Conservation (phyloP, 2,797 vertebrate genomes). For the Neopelma chrysocephalum region DNA sequence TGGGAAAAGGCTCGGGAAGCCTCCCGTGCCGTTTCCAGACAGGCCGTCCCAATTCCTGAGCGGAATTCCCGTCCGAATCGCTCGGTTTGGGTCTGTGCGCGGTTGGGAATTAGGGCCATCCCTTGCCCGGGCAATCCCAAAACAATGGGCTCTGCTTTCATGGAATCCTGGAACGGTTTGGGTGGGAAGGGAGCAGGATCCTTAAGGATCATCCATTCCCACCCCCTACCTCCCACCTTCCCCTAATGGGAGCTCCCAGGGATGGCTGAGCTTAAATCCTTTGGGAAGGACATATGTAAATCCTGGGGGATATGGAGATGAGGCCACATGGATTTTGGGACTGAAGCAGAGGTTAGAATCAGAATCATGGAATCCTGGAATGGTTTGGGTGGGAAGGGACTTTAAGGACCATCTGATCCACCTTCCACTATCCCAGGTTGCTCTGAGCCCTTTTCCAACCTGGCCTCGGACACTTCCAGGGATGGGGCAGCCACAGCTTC, state of each 20-base stretch:
- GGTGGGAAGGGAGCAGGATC: neutral
- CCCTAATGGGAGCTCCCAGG: neutral
- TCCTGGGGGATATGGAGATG: neutral
- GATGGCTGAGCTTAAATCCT: neutral
- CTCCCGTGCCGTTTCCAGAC: accelerated
- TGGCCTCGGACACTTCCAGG: neutral
- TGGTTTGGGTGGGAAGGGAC: neutral
- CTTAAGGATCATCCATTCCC: neutral
- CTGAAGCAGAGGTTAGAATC: neutral
- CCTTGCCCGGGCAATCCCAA: neutral
- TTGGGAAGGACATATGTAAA: neutral
- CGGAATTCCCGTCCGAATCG: accelerated
- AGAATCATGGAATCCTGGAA: neutral
- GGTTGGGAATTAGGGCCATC: neutral
- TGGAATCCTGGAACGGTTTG: neutral
- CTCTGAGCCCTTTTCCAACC: neutral
- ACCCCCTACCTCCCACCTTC: no score
- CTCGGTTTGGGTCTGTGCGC: neutral
- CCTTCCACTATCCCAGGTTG: neutral
- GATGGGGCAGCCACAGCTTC: neutral
- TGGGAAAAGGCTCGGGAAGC: neutral
- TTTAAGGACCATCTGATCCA: neutral
- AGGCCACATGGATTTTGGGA: accelerated
- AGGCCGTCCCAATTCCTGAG: neutral
- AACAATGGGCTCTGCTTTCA: neutral